phyloP scores from a whole-genome alignment of 2,888 invertebrate genomes.

The Nudaria mundana region DNA sequence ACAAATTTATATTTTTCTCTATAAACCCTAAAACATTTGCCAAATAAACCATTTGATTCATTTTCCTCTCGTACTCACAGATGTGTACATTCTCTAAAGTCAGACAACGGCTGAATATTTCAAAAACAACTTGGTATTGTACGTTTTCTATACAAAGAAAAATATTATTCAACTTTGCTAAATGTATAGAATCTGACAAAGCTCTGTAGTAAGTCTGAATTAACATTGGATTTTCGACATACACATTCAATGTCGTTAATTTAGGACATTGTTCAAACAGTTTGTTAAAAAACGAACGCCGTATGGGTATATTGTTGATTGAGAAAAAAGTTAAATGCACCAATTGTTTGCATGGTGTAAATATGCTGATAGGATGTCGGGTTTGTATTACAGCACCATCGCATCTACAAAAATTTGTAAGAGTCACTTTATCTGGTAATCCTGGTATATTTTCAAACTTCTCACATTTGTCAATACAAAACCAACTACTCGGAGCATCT shows the following conservation, averaged over 20 bases:
- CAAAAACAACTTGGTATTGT: conserved; percentile 40
- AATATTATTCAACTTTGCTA: conserved; percentile 40
- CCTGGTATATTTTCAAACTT: conserved; percentile 35
- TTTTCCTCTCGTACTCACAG: conserved; percentile 39
- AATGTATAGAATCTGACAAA: conserved; percentile 30
- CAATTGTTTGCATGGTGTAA: conserved; percentile 23
- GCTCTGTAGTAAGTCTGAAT: conserved; percentile 28
- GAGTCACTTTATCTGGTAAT: conserved; percentile 38
- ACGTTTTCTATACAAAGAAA: conserved; percentile 42
- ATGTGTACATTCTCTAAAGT: conserved; percentile 45
- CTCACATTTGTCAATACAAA: conserved; percentile 42
- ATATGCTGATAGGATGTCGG: conserved; percentile 31
- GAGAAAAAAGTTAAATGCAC: conserved; percentile 37
- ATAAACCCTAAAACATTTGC: conserved; percentile 28
- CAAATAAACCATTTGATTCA: conserved; percentile 14
- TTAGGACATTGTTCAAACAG: conserved; percentile 36
- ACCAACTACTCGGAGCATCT: conserved; percentile 38
- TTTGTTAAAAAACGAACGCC: conserved; percentile 34
- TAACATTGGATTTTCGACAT: conserved; percentile 33
- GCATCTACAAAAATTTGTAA: conserved; percentile 43
- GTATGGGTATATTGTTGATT: conserved; percentile 38
- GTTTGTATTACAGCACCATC: conserved; percentile 31
- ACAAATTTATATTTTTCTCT: conserved; percentile 35
- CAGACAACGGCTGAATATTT: conserved; percentile 33
- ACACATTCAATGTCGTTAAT: conserved; percentile 40